These are phyloP conservation scores for Philotrypesis tridentata DNA, from an alignment of 1,140 invertebrate genomes.

Conservation along the genomic window DNA sequence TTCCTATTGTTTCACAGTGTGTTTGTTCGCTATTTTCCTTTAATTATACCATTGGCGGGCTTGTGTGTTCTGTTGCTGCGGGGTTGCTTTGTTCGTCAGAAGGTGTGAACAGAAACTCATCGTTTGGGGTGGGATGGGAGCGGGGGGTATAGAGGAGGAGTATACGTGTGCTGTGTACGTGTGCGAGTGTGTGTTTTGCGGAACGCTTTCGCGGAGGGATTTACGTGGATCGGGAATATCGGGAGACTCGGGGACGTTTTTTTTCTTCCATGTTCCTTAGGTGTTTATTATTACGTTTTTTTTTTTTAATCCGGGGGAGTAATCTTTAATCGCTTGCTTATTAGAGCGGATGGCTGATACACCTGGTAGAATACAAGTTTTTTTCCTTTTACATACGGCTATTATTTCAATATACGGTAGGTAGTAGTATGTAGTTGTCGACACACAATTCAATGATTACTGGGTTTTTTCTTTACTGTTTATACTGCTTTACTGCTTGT, in stretches of 20 bases:
- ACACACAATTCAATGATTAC: slow-evolving; percentile 75
- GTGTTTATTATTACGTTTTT: slow-evolving; percentile 46
- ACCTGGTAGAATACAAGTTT: slow-evolving; percentile 74
- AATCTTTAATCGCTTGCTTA: slow-evolving; percentile 72
- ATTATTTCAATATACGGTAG: slow-evolving; percentile 75
- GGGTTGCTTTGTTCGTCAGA: not conserved
- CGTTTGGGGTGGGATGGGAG: not conserved
- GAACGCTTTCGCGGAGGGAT: slow-evolving; percentile 28
- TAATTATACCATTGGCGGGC: slow-evolving; percentile 47
- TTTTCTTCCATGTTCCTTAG: slow-evolving; percentile 52
- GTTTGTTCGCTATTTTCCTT: slow-evolving; percentile 49
- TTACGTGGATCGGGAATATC: slow-evolving; percentile 30
- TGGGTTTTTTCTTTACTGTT: slow-evolving; percentile 71
- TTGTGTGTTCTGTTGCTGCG: slow-evolving; percentile 33
- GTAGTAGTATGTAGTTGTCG: slow-evolving; percentile 76
- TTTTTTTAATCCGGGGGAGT: slow-evolving; percentile 62
- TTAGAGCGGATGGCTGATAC: slow-evolving; percentile 74
- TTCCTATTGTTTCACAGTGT: slow-evolving; percentile 54
- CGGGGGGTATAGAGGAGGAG: not conserved
- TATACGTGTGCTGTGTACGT: not conserved
- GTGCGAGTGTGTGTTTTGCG: not conserved
- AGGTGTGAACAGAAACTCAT: slow-evolving; percentile 6
- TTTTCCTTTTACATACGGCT: slow-evolving; percentile 75
- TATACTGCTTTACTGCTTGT: slow-evolving; percentile 74
- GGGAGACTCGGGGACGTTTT: slow-evolving; percentile 53